These are phyloP conservation scores for Leptopilina clavipes DNA, from an alignment of 1,140 invertebrate species.

Conservation along the genomic window DNA sequence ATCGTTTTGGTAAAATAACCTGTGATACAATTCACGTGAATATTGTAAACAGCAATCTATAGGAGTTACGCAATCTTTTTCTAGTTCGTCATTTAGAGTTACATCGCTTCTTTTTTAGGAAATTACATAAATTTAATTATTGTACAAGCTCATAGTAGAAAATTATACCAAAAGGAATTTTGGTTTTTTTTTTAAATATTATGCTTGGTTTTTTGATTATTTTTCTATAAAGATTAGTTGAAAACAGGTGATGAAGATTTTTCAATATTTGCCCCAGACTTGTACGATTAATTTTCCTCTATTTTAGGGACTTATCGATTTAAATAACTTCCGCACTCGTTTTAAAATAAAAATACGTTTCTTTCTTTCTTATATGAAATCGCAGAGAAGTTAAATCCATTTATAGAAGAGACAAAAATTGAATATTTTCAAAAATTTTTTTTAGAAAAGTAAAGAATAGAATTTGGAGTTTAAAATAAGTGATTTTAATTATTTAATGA, in stretches of 20 bases:
- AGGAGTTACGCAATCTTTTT: not conserved
- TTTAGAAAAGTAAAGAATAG: not conserved
- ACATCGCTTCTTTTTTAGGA: not conserved
- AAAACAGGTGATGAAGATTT: not conserved
- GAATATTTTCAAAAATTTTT: not conserved
- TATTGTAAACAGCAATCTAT: not conserved
- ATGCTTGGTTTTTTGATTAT: not conserved
- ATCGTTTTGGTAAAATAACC: not conserved
- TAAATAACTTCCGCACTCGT: not conserved
- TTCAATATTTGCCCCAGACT: not conserved
- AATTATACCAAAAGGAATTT: too few relatives aligned
- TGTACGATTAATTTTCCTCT: not conserved
- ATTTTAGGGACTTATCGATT: slow-evolving; percentile 4
- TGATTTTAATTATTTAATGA: slow-evolving; percentile 14
- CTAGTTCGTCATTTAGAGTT: not conserved
- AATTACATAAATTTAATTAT: slow-evolving; percentile 1
- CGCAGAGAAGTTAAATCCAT: not conserved
- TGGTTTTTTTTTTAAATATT: not conserved
- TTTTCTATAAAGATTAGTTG: not conserved
- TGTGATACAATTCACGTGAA: not conserved
- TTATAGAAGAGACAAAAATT: not conserved
- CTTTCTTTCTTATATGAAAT: not conserved
- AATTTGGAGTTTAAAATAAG: not conserved
- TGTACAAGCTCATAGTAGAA: not conserved
- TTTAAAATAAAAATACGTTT: not conserved